Base-by-base conservation (phyloP, 1,140 invertebrate species). In the Portunus trituberculatus region DNA sequence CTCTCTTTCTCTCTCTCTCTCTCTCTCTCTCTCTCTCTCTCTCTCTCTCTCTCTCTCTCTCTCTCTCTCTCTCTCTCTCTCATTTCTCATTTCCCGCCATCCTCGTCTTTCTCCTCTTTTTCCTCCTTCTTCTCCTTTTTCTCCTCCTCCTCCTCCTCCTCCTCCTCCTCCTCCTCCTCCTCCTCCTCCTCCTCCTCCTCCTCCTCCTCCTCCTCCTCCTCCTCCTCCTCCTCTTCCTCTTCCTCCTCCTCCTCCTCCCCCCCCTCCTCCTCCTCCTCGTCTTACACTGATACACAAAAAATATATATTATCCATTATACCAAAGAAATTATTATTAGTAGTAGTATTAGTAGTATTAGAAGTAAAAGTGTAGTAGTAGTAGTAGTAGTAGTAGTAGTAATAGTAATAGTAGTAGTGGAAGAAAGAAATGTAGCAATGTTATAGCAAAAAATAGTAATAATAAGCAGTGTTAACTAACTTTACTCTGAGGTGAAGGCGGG, bases 1-100 rank as follows among this genome's bases (percentile, higher is more conserved):
- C 83, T 84, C 76, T 20, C 83, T 84, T 1, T 28, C 83, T 84
- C 83, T 84, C 83, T 39, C 39, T 84, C 83, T 32, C 84, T 32
- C 31, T 87, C 84, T 32, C 84, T 82, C 31, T 87, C 84, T 87
- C 84, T 87, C 84, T 87, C 84, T 87, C 84, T 87, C 84, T 87
- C 84, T 87, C 84, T 87, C 84, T 39, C 31, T 39, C 84, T 87
- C 84, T 39, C 84, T 87, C 84, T 87, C 84, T 87, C 84, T 87
- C 84, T 87, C 84, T 87, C 84, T 87, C 84, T 87, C 84, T 87
- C 84, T 87, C 31, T 39, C 31, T n/a, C 25, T 20, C 31, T 46
- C 84, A 29, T 8, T 32, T 28, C 31, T 28, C 31, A 12, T 87
- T 20, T 87, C 84, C 20, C 29, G 7, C 84, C 31, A 12, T 87